Evolutionary conservation across 2,113 vertebrate genomes (phyloP), one percentile per base, ranked within the genome.

Genomic region (Istiophorus platypterus): DNA sequence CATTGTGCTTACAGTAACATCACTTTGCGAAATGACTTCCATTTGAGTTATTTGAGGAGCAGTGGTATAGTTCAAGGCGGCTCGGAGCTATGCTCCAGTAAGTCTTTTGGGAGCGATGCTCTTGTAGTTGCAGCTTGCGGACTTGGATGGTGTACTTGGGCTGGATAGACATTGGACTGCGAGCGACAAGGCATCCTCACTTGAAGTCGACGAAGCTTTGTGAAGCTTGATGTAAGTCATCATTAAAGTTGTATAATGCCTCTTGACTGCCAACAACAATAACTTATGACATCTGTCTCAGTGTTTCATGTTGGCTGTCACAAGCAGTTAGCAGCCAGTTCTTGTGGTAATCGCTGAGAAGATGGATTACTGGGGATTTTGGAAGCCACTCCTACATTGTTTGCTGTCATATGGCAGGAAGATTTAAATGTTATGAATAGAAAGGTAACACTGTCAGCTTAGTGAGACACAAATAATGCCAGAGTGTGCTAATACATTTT

Each of bases 171-270:
- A 31, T 63, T 14, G 20, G 62, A 71, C 54, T 54, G 45, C 5
- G 42, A 67, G 72, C 18, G 14, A 65, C 26, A 5, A 31, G 3
- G 45, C 75, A 76, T 81, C 52, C 71, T 77, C 52, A 42, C 59
- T 72, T 52, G 24, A 72, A 85, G 52, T 75, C 76, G 76, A 74
- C 68, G 39, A 78, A 1, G 62, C 78, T 85, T 88, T 88, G 78
- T 81, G 88, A 91, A 86, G 85, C 80, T 82, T 80, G 76, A 88
- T 78, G 67, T 83, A 93, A 92, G 81, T 90, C 80, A 37, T 92
- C 88, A 91, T 94, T 91, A 93, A 95, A 94, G 86, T 91, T 93
- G 90, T 79, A 93, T 92, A 88, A 89, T 84, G 64, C 85, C 73
- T 92, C 89, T 76, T 61, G 86, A 88, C 88, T 86, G 91, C 84